Evolutionary conservation across 2,888 invertebrate genomes (phyloP).

Genomic region (Mythimna vitellina): DNA sequence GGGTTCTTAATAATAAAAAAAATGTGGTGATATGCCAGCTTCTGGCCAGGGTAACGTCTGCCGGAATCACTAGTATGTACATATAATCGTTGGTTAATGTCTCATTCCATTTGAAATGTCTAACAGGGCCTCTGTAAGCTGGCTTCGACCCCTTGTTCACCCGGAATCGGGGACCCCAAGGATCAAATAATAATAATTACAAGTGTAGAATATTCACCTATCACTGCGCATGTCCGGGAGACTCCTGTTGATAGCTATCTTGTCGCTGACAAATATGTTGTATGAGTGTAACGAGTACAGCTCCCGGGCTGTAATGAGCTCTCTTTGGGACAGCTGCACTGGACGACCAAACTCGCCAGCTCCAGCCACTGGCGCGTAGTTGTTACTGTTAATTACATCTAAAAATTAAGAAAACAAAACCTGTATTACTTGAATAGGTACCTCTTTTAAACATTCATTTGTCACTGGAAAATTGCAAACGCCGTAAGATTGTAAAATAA

Average conservation of each 20-base stretch:
- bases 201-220: constrained; percentile 86
- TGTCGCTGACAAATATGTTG: constrained; percentile 96
- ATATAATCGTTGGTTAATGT: too few species aligned
- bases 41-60: too few species aligned
- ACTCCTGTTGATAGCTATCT: constrained; percentile 95
- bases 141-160: too few species aligned
- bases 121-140: too few species aligned
- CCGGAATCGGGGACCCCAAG: too few species aligned
- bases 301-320: constrained; percentile 94
- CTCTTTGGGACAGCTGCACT: constrained; percentile 94
- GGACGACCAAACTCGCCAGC: constrained; percentile 96
- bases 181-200: too few species aligned
- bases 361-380: constrained; percentile 93
- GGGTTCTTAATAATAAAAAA: too few species aligned
- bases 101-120: too few species aligned
- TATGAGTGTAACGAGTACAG: constrained; percentile 96
- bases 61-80: too few species aligned
- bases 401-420: constrained; percentile 62
- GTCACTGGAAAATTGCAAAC: too few species aligned
- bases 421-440: background rate
- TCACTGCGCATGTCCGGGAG: constrained; percentile 96
- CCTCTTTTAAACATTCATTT: background rate
- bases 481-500: too few species aligned
- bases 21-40: too few species aligned
- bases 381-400: constrained; percentile 94